These are phyloP conservation scores for Caenorhabditis elegans DNA, from an alignment of 1,140 invertebrate genomes.

Conservation along the genomic window WBcel235 BX284603.4:11887001-11887500, in stretches of 20 bases:
- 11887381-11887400: too few species aligned
- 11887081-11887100: constrained; percentile 1
- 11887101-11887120: neutral
- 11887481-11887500: too few species aligned
- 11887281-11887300: constrained; percentile 52
- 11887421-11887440: too few species aligned
- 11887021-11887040: constrained; percentile 60
- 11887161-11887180: neutral
- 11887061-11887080: constrained; percentile 53
- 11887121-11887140: neutral
- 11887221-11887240: neutral
- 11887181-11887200: neutral
- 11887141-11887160: neutral
- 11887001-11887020: constrained; percentile 19
- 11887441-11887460: too few species aligned
- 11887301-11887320: constrained; percentile 53
- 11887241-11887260: constrained; percentile 53
- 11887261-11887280: constrained; percentile 57
- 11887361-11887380: too few species aligned
- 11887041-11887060: constrained; percentile 53
- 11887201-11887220: neutral
- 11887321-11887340: constrained; percentile 47
- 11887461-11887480: too few species aligned
- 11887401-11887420: too few species aligned
- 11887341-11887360: too few species aligned